Evolutionary conservation across 2,888 invertebrate genomes (phyloP), one percentile per base, ranked within the genome.

Genomic region (Leucophora obtusa): DNA sequence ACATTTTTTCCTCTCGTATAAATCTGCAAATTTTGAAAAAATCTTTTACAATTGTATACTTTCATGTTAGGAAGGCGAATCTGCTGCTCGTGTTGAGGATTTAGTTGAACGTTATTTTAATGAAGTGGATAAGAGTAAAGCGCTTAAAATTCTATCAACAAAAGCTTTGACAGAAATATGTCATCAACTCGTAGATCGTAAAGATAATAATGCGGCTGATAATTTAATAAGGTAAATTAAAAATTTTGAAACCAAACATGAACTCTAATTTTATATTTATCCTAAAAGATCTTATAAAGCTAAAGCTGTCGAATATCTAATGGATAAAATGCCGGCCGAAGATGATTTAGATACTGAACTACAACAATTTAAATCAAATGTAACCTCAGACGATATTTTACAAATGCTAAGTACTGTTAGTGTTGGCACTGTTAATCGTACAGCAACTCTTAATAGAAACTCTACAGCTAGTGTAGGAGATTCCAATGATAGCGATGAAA

Each of bases 81-180:
- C 85, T n/a, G 86, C 87, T 14, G 84, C 86, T 0, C 86, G 87
- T 9, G 92, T 93, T 1, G 93, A 94, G 87, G 92, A 93, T 76
- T 90, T 93, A 59, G 92, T 95, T 4, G 91, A 92, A 74, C 91
- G 92, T 54, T 93, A 93, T 85, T 95, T 95, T 83, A 89, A 91
- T 11, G 89, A 91, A 72, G 91, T 91, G 8, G 87, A 87, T 21
- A 85, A 87, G n/a, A 92, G 92, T 6, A 91, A 92, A 1, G 92
- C 92, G 53, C 91, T 97, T 17, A 91, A 92, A 73, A 91, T 97
- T 53, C 91, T 98, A 47, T 93, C 95, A 1, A 93, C 96, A 58
- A 93, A 93, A 83, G 94, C 95, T 1, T 91, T 98, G 83, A 94
- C 95, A 2, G 94, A 95, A 87, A 95, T 96, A 15, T 94, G 97